Percentiles rank a stretch among this genome's conserved stretches.
Conservation (phyloP, 2,113 vertebrate species). For the Onychostoma macrolepis region DNA sequence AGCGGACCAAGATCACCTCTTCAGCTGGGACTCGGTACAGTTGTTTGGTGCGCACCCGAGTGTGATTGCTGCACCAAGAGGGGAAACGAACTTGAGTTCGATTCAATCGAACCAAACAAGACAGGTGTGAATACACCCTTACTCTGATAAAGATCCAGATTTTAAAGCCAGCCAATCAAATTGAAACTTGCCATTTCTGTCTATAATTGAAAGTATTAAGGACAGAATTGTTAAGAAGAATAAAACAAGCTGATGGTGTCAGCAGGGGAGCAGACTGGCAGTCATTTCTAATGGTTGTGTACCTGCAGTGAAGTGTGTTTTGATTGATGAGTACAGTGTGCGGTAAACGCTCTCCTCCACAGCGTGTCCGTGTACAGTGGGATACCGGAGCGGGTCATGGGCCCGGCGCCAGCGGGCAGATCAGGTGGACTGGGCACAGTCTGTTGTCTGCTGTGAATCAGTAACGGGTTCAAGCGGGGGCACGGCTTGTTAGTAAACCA, state of each 20-base stretch:
- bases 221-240: background rate
- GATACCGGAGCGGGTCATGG: conserved; percentile 12
- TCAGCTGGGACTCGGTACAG: too few species aligned
- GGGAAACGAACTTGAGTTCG: too few species aligned
- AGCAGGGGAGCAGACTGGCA: background rate
- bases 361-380: background rate
- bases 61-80: too few species aligned
- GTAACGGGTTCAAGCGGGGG: conserved; percentile 25
- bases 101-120: too few species aligned
- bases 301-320: conserved; percentile 4
- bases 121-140: too few species aligned
- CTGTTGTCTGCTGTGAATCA: conserved; percentile 47
- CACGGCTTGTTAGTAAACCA: conserved; percentile 40
- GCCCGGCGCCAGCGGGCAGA: background rate
- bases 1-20: too few species aligned
- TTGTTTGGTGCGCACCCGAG: too few species aligned
- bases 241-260: background rate
- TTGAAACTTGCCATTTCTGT: background rate
- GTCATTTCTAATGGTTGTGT: conserved; percentile 14
- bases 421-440: conserved; percentile 29
- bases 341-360: background rate
- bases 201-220: background rate
- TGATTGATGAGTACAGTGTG: background rate
- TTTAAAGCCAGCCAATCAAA: background rate
- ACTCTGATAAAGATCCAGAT: background rate